Evolutionary conservation across 2,888 invertebrate species (phyloP).

Genomic region (Pseudanteris insignis): DNA sequence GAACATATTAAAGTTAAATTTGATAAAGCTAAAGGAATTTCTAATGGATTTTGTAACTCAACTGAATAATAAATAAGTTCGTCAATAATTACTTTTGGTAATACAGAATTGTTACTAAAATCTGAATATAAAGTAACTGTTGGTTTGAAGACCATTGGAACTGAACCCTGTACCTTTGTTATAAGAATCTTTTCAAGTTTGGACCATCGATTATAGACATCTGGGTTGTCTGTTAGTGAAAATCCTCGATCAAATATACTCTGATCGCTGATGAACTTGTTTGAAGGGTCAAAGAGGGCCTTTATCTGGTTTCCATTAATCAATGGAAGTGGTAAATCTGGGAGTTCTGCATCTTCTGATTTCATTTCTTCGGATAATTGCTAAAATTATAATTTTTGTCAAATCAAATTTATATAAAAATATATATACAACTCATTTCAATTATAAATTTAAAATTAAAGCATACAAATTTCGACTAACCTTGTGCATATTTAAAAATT

Average conservation of each 20-base stretch:
- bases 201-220: conserved; percentile 71
- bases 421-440: no score
- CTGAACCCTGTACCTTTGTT: conserved; percentile 74
- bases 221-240: conserved; percentile 62
- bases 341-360: conserved; percentile 67
- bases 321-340: conserved; percentile 79
- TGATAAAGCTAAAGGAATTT: conserved; percentile 75
- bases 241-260: conserved; percentile 57
- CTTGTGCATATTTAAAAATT: conserved; percentile 86
- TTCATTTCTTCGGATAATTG: conserved; percentile 57
- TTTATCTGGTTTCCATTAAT: conserved; percentile 75
- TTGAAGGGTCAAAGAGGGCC: conserved; percentile 74
- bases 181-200: conserved; percentile 82
- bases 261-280: conserved; percentile 68
- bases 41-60: conserved; percentile 79
- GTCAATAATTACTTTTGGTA: conserved; percentile 79
- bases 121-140: conserved; percentile 78
- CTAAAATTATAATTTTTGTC: conserved; percentile 39
- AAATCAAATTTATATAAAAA: no score
- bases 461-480: conserved; percentile 69
- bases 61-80: conserved; percentile 85
- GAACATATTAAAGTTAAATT: conserved; percentile 80
- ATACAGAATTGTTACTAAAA: conserved; percentile 72
- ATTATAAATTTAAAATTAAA: no score
- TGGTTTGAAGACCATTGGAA: conserved; percentile 82